Conservation (phyloP, 23 tunicate species). For the Halocynthia roretzi region DNA sequence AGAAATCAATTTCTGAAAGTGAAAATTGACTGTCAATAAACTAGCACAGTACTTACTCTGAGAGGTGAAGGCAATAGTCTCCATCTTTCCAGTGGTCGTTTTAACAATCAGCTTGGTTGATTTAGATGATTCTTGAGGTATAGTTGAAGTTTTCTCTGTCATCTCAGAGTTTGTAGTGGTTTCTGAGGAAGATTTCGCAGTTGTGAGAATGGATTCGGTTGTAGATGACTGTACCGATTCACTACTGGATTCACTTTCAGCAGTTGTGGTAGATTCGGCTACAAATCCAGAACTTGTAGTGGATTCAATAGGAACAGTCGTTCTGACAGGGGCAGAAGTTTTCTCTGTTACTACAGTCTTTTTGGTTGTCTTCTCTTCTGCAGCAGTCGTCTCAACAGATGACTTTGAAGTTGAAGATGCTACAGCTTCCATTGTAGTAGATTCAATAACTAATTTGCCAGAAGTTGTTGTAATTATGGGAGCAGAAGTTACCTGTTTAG, state of each 20-base stretch:
- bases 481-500: not conserved
- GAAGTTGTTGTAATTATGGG: not conserved
- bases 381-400: too few species aligned
- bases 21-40: not conserved
- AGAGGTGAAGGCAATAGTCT: conserved; percentile 4
- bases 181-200: not conserved
- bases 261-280: not conserved
- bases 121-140: conserved; percentile 3
- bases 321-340: too few species aligned
- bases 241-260: not conserved
- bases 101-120: conserved; percentile 4
- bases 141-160: conserved; percentile 14
- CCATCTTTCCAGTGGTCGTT: conserved; percentile 34
- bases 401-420: too few species aligned
- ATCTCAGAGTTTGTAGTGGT: not conserved
- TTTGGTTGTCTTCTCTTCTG: too few species aligned
- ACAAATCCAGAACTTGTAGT: too few species aligned
- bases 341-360: too few species aligned
- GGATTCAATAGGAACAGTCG: too few species aligned
- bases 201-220: not conserved
- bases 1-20: too few species aligned
- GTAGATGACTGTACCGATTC: not conserved
- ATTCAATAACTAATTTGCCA: too few species aligned
- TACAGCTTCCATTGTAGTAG: too few species aligned
- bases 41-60: not conserved